Percentiles rank a stretch among this genome's conserved stretches.
phyloP scores from a whole-genome alignment of 2,888 invertebrate genomes.

The Falcaria lacertinaria region DNA sequence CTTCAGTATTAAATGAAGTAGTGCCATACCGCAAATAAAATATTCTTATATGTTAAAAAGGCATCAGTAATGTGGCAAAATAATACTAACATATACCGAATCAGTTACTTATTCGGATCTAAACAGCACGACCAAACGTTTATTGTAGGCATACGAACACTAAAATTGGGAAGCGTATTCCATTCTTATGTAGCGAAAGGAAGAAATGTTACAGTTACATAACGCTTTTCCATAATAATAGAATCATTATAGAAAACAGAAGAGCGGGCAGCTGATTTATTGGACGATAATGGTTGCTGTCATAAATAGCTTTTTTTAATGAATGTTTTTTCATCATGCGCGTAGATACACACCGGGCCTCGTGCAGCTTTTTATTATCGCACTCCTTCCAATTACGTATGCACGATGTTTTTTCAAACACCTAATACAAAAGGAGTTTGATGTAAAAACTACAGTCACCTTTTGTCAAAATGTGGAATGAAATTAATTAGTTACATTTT shows the following conservation, averaged over 20 bases:
- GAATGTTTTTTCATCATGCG: conserved; percentile 62
- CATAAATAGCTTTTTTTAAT: conserved; percentile 78
- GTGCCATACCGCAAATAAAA: no score
- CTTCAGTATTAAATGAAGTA: no score
- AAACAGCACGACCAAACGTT: no score
- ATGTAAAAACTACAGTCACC: conserved; percentile 40
- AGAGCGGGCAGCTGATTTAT: conserved; percentile 80
- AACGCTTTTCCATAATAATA: conserved; percentile 80
- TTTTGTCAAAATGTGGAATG: conserved; percentile 38
- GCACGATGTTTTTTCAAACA: conserved; percentile 44
- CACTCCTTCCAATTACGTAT: conserved; percentile 58
- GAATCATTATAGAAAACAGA: conserved; percentile 80
- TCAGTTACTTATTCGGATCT: no score
- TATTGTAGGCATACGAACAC: not conserved
- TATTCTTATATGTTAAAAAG: no score
- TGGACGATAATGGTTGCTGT: conserved; percentile 77
- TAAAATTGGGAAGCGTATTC: conserved; percentile 29
- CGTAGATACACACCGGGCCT: conserved; percentile 58
- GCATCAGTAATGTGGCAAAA: no score
- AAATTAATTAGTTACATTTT: conserved; percentile 22
- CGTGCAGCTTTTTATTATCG: conserved; percentile 54
- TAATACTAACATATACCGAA: no score
- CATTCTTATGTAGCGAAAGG: conserved; percentile 31
- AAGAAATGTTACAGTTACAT: conserved; percentile 78
- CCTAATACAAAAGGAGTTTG: conserved; percentile 18